phyloP scores from a whole-genome alignment of 1,140 invertebrate genomes.

The Augochlora pura region DNA sequence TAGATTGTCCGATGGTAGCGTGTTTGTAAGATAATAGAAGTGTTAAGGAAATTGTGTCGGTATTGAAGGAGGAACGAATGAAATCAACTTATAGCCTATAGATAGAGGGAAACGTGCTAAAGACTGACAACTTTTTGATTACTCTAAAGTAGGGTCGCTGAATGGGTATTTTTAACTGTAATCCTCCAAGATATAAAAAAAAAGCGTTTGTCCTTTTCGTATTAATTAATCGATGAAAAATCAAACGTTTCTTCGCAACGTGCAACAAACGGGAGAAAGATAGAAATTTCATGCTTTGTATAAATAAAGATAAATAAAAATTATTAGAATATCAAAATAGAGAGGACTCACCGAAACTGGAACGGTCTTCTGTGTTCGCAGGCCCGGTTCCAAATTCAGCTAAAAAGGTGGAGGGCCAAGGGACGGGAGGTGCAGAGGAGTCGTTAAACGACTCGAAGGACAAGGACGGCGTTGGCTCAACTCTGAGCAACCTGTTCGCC shows the following conservation, averaged over 20 bases:
- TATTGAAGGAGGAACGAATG: neutral
- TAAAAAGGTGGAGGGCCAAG: conserved; percentile 80
- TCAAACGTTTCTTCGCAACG: too few species aligned
- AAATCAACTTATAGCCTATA: conserved; percentile 11
- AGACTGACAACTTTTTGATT: neutral
- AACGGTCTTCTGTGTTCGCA: conserved; percentile 37
- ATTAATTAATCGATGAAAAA: too few species aligned
- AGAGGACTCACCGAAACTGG: too few species aligned
- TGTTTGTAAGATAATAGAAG: conserved; percentile 56
- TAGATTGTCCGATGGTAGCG: conserved; percentile 42
- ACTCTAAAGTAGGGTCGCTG: neutral
- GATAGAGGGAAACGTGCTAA: neutral
- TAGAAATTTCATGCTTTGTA: too few species aligned
- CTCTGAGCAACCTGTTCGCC: conserved; percentile 75
- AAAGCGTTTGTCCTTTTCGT: too few species aligned
- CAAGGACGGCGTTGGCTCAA: conserved; percentile 73
- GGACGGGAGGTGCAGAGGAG: conserved; percentile 75
- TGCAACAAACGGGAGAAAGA: too few species aligned
- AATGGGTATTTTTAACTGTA: neutral
- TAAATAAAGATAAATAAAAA: too few species aligned
- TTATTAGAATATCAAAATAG: too few species aligned
- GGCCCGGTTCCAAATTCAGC: conserved; percentile 76
- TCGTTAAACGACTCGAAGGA: conserved; percentile 77
- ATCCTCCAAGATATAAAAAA: too few species aligned
- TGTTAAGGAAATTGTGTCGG: conserved; percentile 54